phyloP scores from a whole-genome alignment of 2,113 vertebrate genomes.

The Opisthocomus hoazin region DNA sequence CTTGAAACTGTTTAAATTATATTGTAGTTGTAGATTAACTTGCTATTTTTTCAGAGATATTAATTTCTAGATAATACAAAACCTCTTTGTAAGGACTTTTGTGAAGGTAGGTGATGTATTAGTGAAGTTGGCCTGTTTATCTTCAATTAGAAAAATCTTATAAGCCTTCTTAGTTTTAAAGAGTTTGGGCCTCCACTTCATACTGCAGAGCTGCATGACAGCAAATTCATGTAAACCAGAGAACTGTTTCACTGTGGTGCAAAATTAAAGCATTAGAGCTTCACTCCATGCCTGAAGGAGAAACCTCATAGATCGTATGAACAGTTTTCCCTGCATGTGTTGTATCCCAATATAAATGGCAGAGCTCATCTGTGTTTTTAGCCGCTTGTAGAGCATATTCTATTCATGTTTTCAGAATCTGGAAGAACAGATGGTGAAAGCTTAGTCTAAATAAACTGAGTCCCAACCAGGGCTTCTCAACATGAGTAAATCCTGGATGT shows the following conservation, averaged over 20 bases:
- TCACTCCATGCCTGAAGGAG: not conserved
- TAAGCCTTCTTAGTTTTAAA: not conserved
- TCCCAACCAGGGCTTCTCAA: not conserved
- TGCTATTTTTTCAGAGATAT: not conserved
- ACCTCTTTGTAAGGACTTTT: not conserved
- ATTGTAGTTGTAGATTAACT: not conserved
- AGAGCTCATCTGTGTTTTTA: not conserved
- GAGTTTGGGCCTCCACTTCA: not conserved
- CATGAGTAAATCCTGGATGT: not conserved
- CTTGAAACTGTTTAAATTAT: not conserved
- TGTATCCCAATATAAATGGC: not conserved
- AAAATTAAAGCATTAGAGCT: not conserved
- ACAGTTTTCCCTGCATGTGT: not conserved
- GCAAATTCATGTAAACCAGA: not conserved
- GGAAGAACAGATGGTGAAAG: conserved; percentile 14
- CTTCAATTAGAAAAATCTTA: not conserved
- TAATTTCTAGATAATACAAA: not conserved
- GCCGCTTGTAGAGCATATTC: not conserved
- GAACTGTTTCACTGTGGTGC: not conserved
- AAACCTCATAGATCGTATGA: not conserved
- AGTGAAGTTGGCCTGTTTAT: not conserved
- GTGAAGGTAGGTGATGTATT: not conserved
- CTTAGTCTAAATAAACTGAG: not conserved
- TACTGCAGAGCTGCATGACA: not conserved
- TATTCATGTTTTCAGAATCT: not conserved